Conservation (phyloP, 2,113 vertebrate species). For the Theristicus caerulescens region DNA sequence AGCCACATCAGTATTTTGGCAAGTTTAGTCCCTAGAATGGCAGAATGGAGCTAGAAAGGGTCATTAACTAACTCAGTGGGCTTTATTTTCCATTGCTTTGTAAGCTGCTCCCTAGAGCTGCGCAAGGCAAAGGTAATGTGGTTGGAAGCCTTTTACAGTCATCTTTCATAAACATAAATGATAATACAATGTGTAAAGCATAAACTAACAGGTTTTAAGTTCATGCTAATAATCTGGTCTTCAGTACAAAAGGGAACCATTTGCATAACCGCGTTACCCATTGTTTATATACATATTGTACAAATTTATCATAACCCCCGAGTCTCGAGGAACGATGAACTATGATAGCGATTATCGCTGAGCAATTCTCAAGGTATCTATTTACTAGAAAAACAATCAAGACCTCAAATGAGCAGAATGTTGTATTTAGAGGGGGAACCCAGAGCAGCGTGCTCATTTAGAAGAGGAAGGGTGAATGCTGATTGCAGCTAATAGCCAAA, state of each 20-base stretch:
- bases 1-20: not conserved
- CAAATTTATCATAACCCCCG: not conserved
- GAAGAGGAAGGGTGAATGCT: not conserved
- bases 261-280: not conserved
- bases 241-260: not conserved
- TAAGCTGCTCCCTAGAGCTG: not conserved
- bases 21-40: not conserved
- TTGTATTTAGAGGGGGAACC: not conserved
- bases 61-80: not conserved
- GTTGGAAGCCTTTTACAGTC: not conserved
- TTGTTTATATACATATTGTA: not conserved
- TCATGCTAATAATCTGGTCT: not conserved
- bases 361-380: not conserved
- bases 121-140: not conserved
- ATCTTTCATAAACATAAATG: not conserved
- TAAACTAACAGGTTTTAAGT: not conserved
- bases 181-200: not conserved
- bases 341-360: not conserved
- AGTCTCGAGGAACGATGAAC: not conserved
- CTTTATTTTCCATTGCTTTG: not conserved
- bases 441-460: not conserved
- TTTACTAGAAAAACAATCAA: not conserved
- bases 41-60: not conserved
- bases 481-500: not conserved
- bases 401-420: not conserved